These are phyloP conservation scores for Pelusios castaneus DNA, from an alignment of 2,113 vertebrate species.

Conservation along the genomic window DNA sequence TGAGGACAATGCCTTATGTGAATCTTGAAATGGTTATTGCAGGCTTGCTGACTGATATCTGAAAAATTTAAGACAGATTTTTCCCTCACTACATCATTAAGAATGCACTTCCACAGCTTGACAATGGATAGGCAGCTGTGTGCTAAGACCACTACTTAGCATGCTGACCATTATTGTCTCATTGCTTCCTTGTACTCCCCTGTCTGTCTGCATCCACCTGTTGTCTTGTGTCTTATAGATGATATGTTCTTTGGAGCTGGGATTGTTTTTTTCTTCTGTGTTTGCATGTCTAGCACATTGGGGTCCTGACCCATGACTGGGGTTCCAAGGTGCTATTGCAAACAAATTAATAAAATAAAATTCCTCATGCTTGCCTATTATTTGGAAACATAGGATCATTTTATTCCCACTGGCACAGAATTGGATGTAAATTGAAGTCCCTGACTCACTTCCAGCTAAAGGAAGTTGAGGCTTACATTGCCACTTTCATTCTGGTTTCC, in stretches of 20 bases:
- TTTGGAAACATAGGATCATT: background rate
- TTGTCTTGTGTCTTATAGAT: background rate
- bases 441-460: background rate
- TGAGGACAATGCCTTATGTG: background rate
- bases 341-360: background rate
- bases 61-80: background rate
- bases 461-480: background rate
- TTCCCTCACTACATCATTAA: background rate
- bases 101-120: background rate
- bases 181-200: background rate
- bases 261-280: background rate
- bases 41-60: background rate
- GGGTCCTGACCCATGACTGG: background rate
- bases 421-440: background rate
- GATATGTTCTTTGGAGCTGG: background rate
- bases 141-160: background rate
- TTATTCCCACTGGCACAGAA: background rate
- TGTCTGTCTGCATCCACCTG: background rate
- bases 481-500: background rate
- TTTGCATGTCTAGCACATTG: background rate
- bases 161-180: background rate
- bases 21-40: background rate
- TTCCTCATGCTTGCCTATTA: background rate
- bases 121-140: background rate
- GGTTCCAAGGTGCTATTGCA: background rate